Conservation (phyloP, 2,797 vertebrate species). For the Poeciliopsis paucimaculata region DNA sequence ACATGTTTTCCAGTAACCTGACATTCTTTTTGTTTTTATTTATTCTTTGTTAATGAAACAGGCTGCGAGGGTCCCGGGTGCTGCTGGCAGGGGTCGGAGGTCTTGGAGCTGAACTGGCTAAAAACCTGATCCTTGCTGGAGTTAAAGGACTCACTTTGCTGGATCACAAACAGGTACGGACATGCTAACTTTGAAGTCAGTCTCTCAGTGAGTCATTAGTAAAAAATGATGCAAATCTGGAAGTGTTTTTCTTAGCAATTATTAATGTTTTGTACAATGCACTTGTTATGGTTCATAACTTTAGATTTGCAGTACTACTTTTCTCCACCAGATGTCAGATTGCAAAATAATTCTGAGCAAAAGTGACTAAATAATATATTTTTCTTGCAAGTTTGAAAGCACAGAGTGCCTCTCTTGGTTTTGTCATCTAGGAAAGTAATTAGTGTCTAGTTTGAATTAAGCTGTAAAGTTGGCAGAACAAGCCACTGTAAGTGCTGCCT, state of each 20-base stretch:
- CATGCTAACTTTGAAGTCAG: neutral
- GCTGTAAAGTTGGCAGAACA: neutral
- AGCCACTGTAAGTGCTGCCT: neutral
- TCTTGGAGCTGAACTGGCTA: conserved; percentile 90
- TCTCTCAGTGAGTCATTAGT: neutral
- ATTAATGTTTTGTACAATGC: neutral
- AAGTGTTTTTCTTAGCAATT: neutral
- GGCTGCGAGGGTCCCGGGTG: conserved; percentile 89
- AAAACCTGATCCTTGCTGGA: conserved; percentile 93
- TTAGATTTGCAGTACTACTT: neutral
- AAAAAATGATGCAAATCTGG: neutral
- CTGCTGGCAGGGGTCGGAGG: conserved; percentile 89
- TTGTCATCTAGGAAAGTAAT: neutral
- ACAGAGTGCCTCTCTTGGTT: neutral
- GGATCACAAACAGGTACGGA: conserved; percentile 88
- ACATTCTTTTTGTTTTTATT: neutral
- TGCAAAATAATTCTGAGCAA: neutral
- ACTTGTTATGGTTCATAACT: neutral
- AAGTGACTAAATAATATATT: neutral
- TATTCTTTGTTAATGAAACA: conserved; percentile 46
- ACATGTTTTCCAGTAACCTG: neutral
- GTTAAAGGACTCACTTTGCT: conserved; percentile 90
- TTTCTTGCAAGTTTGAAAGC: neutral
- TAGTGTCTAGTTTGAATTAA: neutral
- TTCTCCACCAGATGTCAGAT: conserved; percentile 37